Base-by-base conservation (phyloP, 2,797 vertebrate genomes). In the Odontamblyopus rebecca region DNA sequence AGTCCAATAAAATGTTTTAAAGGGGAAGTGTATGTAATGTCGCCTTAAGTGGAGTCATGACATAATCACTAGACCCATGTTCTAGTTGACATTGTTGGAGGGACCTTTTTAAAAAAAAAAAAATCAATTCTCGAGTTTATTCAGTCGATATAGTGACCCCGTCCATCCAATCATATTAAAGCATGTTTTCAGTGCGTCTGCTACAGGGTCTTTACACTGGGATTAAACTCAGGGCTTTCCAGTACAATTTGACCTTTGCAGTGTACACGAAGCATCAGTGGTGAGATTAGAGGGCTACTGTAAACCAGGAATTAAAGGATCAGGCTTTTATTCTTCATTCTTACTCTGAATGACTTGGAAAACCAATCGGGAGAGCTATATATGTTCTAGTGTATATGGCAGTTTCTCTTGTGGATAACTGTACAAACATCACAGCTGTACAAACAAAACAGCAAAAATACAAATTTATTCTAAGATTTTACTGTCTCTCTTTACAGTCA, bases 191-290 rank as follows among this genome's bases (percentile, higher is more conserved):
- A 70, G n/a, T 2, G 5, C 29, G 61, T 68, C 50, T 35, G 71
- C 57, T 62, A 30, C 1, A 11, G 32, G 1, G 44, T n/a, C 61
- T 74, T 78, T 74, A 73, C 53, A 69, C 56, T 81, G 61, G 61
- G 74, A 77, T 82, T 67, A 79, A 12, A 68, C 9, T 12, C 41
- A 61, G 32, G 73, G 69, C 23, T 19, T 71, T 70, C 57, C 74
- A 74, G 69, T 68, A 38, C 68, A 35, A 62, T 76, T 81, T 82
- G 75, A 83, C 76, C 65, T 78, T 81, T 70, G 48, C 27, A 29
- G 53, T 30, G 1, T 53, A 50, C 44, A 61, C 38, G 62, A 16
- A 67, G 53, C 30, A 53, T 72, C 19, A 13, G 66, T 53, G 12
- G 5, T 15, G 50, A 67, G 77, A 84, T 79, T 70, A 68, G 16